These are phyloP conservation scores for Aphrocallistes beatrix DNA, from an alignment of 37 sponge, comb jelly and placozoan genomes.

Conservation along the genomic window DNA sequence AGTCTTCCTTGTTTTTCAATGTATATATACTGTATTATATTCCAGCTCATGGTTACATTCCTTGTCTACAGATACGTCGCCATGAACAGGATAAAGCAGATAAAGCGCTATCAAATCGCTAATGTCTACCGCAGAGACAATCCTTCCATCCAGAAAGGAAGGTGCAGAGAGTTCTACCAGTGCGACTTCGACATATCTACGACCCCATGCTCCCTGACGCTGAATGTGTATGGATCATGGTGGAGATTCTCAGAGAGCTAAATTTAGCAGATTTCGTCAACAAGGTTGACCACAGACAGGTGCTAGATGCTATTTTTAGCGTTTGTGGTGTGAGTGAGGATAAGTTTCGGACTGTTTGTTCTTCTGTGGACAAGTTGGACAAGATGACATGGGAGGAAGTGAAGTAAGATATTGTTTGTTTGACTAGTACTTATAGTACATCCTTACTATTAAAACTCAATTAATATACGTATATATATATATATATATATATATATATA, in stretches of 20 bases:
- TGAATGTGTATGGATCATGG: conserved; percentile 75
- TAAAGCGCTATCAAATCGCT: conserved; percentile 94
- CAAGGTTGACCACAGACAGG: conserved; percentile 92
- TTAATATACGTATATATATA: too few species aligned
- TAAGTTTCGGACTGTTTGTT: conserved; percentile 81
- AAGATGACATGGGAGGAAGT: conserved; percentile 80
- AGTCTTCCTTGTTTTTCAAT: too few species aligned
- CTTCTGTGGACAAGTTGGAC: conserved; percentile 96
- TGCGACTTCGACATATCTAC: conserved; percentile 99
- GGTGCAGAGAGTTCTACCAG: conserved; percentile 96
- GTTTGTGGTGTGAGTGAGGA: conserved; percentile 78
- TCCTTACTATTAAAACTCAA: too few species aligned
- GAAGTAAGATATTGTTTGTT: not conserved
- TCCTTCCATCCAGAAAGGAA: conserved; percentile 82
- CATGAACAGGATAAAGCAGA: conserved; percentile 83
- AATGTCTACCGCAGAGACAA: conserved; percentile 92
- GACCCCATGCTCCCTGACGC: conserved; percentile 90
- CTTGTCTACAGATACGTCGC: conserved; percentile 77
- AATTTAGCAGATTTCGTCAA: conserved; percentile 70
- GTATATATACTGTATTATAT: too few species aligned
- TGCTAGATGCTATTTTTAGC: conserved; percentile 93
- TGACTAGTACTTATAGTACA: too few species aligned
- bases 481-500: too few species aligned
- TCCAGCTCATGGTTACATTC: too few species aligned
- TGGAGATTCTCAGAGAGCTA: conserved; percentile 76